phyloP scores from a whole-genome alignment of 2,888 invertebrate genomes.

The Ptychoptera albimana region DNA sequence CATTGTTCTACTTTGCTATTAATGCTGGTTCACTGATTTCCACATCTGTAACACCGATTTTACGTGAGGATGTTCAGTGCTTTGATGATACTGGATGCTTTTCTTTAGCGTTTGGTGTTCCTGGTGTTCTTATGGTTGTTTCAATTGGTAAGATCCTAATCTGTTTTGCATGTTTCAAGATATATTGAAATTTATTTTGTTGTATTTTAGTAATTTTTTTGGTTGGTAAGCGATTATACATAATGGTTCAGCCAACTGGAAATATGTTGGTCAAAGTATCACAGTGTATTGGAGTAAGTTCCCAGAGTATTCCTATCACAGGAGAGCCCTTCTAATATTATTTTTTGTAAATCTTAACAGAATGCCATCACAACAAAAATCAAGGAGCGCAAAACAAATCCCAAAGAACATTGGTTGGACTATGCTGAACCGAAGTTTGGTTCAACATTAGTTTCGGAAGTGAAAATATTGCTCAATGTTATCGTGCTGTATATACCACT shows the following conservation, averaged over 20 bases:
- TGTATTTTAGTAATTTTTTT: conserved; percentile 52
- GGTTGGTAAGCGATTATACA: conserved; percentile 45
- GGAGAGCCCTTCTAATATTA: not conserved
- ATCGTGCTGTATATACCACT: conserved; percentile 68
- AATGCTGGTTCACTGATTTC: conserved; percentile 54
- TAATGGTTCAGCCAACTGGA: conserved; percentile 47
- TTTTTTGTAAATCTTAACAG: conserved; percentile 22
- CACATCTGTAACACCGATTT: conserved; percentile 54
- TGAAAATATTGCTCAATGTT: conserved; percentile 61
- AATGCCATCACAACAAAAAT: conserved; percentile 31
- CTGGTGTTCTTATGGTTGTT: conserved; percentile 52
- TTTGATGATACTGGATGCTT: conserved; percentile 50
- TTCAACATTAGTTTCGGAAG: conserved; percentile 50
- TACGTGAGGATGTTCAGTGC: conserved; percentile 49
- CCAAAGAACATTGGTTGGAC: conserved; percentile 72
- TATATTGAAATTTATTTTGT: conserved; percentile 3
- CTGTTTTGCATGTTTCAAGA: conserved; percentile 18
- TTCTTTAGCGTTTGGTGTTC: conserved; percentile 60
- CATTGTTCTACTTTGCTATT: conserved; percentile 54
- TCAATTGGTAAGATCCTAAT: conserved; percentile 41
- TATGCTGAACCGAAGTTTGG: conserved; percentile 62
- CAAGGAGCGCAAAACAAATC: conserved; percentile 29
- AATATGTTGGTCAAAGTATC: conserved; percentile 50
- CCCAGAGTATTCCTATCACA: not conserved
- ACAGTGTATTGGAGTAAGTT: conserved; percentile 47